phyloP scores from a whole-genome alignment of 2,797 vertebrate genomes.

The Propithecus perrieri region DNA sequence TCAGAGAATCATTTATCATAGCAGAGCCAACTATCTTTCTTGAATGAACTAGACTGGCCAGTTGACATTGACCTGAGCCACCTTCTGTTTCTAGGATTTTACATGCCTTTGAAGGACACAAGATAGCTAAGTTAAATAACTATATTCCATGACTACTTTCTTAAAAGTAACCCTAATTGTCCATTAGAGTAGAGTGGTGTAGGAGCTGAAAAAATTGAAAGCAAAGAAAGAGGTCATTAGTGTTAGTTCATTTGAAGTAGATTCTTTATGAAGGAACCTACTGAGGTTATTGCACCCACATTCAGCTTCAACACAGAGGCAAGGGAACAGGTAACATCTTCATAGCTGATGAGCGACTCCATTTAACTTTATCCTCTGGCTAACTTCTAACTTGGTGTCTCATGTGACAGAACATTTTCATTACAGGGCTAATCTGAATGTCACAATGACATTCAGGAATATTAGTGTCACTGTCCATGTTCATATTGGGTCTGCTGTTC shows the following conservation, averaged over 20 bases:
- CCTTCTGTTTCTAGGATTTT: background rate
- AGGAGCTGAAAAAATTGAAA: background rate
- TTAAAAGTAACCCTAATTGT: background rate
- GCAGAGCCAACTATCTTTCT: background rate
- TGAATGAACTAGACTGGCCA: background rate
- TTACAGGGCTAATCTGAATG: background rate
- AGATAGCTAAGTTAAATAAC: background rate
- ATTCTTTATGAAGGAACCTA: background rate
- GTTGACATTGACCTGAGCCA: background rate
- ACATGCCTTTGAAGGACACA: background rate
- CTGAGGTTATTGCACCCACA: background rate
- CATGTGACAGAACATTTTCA: constrained; percentile 16
- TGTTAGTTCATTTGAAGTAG: background rate
- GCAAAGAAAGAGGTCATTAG: background rate
- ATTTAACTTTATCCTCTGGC: constrained; percentile 43
- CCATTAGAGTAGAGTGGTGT: background rate
- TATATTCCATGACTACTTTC: background rate
- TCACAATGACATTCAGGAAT: background rate
- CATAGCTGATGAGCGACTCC: background rate
- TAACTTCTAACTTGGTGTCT: background rate
- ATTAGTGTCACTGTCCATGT: background rate
- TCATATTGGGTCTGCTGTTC: background rate
- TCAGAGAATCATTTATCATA: background rate
- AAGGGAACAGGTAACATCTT: constrained; percentile 35
- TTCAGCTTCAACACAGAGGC: background rate